Conservation (phyloP, 2,888 invertebrate species). For the Disparrhopalites patrizii region DNA sequence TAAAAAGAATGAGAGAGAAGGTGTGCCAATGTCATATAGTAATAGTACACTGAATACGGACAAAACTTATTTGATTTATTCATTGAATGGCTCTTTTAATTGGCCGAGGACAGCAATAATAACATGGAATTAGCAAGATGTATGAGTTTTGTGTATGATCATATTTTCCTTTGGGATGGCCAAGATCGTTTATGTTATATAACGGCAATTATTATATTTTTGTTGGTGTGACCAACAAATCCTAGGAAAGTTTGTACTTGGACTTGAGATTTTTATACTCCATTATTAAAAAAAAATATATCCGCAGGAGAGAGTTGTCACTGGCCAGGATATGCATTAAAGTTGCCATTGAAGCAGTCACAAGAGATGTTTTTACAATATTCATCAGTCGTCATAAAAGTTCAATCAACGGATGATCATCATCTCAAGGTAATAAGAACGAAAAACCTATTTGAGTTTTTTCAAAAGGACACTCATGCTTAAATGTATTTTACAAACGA, state of each 20-base stretch:
- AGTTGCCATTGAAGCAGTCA: no score
- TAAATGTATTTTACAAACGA: not conserved
- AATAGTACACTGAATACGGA: not conserved
- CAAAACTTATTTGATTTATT: not conserved
- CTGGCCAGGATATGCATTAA: no score
- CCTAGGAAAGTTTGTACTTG: no score
- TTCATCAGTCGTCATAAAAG: not conserved
- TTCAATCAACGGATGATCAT: conserved; percentile 3
- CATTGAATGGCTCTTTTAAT: conserved; percentile 1
- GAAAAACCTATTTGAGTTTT: not conserved
- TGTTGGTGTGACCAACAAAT: no score
- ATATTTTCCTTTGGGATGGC: not conserved
- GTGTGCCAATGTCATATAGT: not conserved
- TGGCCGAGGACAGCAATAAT: not conserved
- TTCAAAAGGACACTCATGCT: not conserved
- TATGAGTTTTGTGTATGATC: not conserved
- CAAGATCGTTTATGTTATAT: no score
- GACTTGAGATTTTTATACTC: no score
- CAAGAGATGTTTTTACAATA: not conserved
- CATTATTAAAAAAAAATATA: no score
- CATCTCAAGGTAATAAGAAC: not conserved
- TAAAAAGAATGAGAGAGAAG: no score
- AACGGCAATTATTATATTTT: no score
- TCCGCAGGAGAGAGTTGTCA: no score
- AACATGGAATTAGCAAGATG: not conserved